These are phyloP conservation scores for Scortum barcoo DNA, from an alignment of 2,113 vertebrate genomes.

Conservation along the genomic window DNA sequence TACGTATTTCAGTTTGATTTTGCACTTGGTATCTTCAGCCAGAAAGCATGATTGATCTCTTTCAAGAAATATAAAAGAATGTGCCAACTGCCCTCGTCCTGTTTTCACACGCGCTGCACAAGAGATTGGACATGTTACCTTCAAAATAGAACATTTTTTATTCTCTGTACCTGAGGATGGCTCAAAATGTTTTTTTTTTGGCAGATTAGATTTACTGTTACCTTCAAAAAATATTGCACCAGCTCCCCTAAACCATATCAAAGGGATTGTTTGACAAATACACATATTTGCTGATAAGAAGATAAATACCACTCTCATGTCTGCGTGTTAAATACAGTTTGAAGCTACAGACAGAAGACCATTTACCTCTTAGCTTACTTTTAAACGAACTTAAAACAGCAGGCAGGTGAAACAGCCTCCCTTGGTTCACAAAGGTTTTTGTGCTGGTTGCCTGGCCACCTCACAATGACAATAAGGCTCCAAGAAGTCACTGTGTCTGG, in stretches of 20 bases:
- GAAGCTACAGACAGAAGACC: background rate
- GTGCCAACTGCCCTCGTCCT: background rate
- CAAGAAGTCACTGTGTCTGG: background rate
- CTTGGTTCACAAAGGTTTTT: background rate
- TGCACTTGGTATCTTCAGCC: background rate
- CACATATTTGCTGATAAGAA: background rate
- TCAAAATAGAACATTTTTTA: slow-evolving; percentile 20
- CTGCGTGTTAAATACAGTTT: background rate
- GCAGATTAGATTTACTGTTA: background rate
- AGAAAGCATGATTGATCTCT: slow-evolving; percentile 24
- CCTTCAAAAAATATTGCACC: background rate
- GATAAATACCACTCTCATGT: background rate
- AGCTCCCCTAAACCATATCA: background rate
- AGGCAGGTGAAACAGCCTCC: background rate
- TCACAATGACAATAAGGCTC: no score
- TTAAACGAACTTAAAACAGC: background rate
- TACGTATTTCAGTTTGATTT: slow-evolving; percentile 27
- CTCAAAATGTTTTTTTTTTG: background rate
- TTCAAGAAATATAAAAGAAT: slow-evolving; percentile 21
- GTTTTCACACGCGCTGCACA: background rate
- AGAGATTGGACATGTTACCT: background rate
- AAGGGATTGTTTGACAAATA: background rate
- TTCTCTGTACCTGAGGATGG: background rate
- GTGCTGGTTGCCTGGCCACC: background rate
- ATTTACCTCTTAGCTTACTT: background rate